Base-by-base conservation (phyloP, 2,888 invertebrate genomes). In the Anticlea derivata region DNA sequence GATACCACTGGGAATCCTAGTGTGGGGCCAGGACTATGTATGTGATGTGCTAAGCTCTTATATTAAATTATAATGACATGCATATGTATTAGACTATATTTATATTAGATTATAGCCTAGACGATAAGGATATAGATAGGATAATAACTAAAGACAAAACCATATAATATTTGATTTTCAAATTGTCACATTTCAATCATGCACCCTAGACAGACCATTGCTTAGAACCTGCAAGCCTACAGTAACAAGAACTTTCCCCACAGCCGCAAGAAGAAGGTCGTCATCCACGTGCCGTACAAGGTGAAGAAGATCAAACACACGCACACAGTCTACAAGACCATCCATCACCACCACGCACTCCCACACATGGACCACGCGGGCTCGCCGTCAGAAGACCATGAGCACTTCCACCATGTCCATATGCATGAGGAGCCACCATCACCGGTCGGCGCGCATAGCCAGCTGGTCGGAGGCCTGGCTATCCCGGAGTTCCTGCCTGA, bases 251-350 rank as follows among this genome's bases (percentile, higher is more conserved):
- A 30, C 5, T 33, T 34, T 11, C 35, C 13, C 22, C 17, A 1
- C 91, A 92, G 79, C 59, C 93, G 93, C 39, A 90, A 91, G 50
- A 94, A 94, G 63, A 93, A 93, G 66, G 93, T 95, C 4, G 91
- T 93, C 5, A 93, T 94, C 56, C 93, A 93, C 68, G 92, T 95
- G 10, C 95, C 94, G 0, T 92, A 92, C 68, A 92, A 92, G 62
- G 91, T 94, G 56, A 94, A 94, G 80, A 93, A 93, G 63, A 91
- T 94, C 56, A 94, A 94, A 63, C 94, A 95, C 70, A 94, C 93
- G 0, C 94, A 94, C 72, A 94, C 94, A 0, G 90, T 95, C n/a
- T 94, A 92, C 81, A 94, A 94, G 74, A 92, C 94, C 0, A 86
- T 94, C 27, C 92, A 93, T 35, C 93, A 92, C 55, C 86, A 92